These are phyloP conservation scores for Bibio marci DNA, from an alignment of 2,888 invertebrate genomes.

Conservation along the genomic window DNA sequence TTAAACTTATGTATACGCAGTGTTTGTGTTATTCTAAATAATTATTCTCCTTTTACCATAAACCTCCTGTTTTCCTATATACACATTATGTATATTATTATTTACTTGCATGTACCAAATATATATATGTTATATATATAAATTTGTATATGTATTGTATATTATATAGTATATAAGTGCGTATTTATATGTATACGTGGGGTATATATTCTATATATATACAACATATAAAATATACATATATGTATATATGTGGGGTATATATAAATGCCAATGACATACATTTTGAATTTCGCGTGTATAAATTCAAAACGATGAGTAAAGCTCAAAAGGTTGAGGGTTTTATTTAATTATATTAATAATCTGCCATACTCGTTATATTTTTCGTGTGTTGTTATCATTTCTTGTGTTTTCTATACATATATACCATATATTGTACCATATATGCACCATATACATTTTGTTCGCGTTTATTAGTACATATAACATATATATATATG, in stretches of 20 bases:
- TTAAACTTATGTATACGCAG: too few relatives aligned
- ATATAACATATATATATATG: neutral
- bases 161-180: too few relatives aligned
- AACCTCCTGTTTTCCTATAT: neutral
- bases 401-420: neutral
- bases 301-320: neutral
- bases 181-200: too few relatives aligned
- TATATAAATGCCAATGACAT: neutral
- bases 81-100: neutral
- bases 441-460: neutral
- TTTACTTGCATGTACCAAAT: too few relatives aligned
- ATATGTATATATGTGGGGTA: too few relatives aligned
- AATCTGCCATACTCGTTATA: slow-evolving; percentile 2
- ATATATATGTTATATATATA: too few relatives aligned
- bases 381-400: neutral
- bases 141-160: too few relatives aligned
- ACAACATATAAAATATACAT: too few relatives aligned
- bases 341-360: slow-evolving; percentile 3
- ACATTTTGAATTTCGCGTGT: slow-evolving; percentile 1
- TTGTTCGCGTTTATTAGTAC: neutral
- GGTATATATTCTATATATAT: too few relatives aligned
- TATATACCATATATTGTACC: neutral
- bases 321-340: slow-evolving; percentile 1
- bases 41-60: too few relatives aligned
- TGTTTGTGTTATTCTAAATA: too few relatives aligned